These are phyloP conservation scores for Coptotermes formosanus DNA, from an alignment of 1,140 invertebrate genomes.

Conservation along the genomic window DNA sequence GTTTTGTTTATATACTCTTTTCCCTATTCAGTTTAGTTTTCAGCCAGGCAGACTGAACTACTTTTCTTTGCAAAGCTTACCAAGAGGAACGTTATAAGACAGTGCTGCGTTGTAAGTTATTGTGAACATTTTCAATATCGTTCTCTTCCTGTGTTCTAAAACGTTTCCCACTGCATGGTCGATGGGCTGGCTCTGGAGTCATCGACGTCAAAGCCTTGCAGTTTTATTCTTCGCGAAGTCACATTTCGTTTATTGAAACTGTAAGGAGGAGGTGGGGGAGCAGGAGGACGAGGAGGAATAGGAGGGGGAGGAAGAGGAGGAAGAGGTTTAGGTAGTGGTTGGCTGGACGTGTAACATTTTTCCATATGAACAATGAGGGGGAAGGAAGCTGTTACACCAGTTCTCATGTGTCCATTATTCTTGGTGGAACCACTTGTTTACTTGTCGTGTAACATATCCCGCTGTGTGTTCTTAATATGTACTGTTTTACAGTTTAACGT, in stretches of 20 bases:
- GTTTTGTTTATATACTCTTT: neutral
- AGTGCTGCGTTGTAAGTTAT: neutral
- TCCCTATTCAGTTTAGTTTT: neutral
- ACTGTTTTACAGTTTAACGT: too few species aligned
- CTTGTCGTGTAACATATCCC: neutral
- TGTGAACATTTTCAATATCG: neutral
- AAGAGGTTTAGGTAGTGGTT: neutral
- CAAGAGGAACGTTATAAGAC: neutral
- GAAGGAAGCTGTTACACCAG: neutral
- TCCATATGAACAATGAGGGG: neutral
- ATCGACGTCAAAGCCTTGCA: neutral
- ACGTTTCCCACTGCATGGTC: neutral
- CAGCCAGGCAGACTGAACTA: neutral
- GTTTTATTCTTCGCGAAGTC: neutral
- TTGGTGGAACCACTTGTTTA: neutral
- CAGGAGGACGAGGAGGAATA: too few species aligned
- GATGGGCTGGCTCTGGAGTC: neutral
- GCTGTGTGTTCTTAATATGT: neutral
- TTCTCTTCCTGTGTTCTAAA: neutral
- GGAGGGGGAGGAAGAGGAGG: too few species aligned
- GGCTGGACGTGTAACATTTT: neutral
- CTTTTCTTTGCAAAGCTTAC: neutral
- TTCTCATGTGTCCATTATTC: neutral
- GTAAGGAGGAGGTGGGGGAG: neutral
- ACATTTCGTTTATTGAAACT: neutral